Evolutionary conservation across 2,797 vertebrate genomes (phyloP).

Genomic region (Trachurus trachurus): DNA sequence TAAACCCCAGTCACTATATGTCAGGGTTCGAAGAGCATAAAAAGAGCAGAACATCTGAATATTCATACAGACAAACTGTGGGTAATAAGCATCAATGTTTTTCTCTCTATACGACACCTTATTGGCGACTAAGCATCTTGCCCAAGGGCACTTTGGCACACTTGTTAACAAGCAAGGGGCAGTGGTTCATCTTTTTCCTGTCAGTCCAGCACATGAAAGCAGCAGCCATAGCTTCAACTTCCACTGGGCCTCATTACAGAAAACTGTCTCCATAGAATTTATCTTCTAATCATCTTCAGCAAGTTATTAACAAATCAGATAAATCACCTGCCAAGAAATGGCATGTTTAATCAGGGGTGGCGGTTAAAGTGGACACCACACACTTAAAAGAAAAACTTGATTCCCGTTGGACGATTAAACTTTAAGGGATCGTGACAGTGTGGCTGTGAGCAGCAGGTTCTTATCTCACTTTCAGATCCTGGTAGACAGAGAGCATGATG

Average conservation of each 20-base stretch:
- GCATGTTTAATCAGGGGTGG: slow-evolving; percentile 34
- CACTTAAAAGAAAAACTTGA: slow-evolving; percentile 68
- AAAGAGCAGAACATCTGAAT: background rate
- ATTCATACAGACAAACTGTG: background rate
- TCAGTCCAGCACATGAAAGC: background rate
- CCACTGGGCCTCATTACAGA: background rate
- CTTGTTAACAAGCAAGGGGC: background rate
- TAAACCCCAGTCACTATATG: background rate
- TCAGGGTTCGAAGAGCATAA: background rate
- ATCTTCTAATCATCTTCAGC: background rate
- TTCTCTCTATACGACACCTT: background rate
- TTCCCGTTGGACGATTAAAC: slow-evolving; percentile 77
- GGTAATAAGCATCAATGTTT: background rate
- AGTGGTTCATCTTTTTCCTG: background rate
- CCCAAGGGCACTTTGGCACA: background rate
- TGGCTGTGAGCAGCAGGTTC: slow-evolving; percentile 61
- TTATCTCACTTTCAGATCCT: slow-evolving; percentile 70
- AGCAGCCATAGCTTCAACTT: background rate
- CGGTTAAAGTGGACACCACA: slow-evolving; percentile 51
- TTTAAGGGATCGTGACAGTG: slow-evolving; percentile 68
- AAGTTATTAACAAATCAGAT: background rate
- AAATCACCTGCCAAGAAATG: background rate
- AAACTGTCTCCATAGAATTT: background rate
- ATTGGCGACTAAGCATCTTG: background rate
- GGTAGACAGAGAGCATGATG: slow-evolving; percentile 56